Evolutionary conservation across 2,113 vertebrate genomes (phyloP), one percentile per base, ranked within the genome.

Genomic region (Corapipo altera): DNA sequence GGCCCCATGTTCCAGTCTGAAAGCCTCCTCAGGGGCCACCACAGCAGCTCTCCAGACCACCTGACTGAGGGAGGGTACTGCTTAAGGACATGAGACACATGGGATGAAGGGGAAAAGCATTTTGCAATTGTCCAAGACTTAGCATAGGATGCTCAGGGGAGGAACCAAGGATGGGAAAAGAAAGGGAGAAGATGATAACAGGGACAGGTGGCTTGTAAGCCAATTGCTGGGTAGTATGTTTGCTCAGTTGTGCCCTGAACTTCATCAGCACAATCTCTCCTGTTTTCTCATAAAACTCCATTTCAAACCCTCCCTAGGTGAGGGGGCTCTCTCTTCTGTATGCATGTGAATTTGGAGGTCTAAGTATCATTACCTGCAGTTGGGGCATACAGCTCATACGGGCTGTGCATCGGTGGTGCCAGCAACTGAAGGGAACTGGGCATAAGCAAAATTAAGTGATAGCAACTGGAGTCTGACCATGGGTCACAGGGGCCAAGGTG

Each of bases 191-290:
- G 12, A 75, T 20, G 39, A 11, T 41, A 54, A 79, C 43, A 72
- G 18, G 49, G 26, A 28, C 23, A 35, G 23, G 17, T 37, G 39
- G n/a, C n/a, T 77, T 35, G 1, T 26, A 61, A 77, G 15, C 7
- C 0, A 0, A 9, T 6, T 73, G n/a, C 69, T 74, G 33, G 55
- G 51, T 67, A 39, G 22, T 9, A 35, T 19, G 13, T 48, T 83
- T 62, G 33, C 21, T 23, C 6, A 4, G 32, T 41, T 72, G n/a
- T 73, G 44, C 15, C 17, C 54, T 39, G 23, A 32, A 43, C 30
- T 15, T 37, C 8, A 43, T 33, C 44, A 79, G 48, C 54, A 62
- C 32, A 55, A 41, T 51, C 58, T 76, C 37, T 52, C 27, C 70
- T 32, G 12, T 37, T 61, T 71, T 54, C 37, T 46, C 51, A 54